These are phyloP conservation scores for Catharus minimus DNA, from an alignment of 2,113 vertebrate species.

Conservation along the genomic window DNA sequence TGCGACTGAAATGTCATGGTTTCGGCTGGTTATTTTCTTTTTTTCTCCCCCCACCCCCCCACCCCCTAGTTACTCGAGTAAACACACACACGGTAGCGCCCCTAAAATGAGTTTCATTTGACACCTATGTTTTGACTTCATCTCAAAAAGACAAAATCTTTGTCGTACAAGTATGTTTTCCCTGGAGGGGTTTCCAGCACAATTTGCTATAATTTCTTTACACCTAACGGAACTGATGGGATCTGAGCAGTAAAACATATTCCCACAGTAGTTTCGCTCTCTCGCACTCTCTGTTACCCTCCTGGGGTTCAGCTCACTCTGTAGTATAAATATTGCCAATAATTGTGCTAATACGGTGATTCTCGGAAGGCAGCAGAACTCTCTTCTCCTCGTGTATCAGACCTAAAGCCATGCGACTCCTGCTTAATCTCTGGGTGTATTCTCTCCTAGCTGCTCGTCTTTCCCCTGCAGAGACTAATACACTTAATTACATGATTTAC, in stretches of 20 bases:
- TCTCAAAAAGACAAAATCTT: constrained; percentile 68
- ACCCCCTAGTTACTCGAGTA: background rate
- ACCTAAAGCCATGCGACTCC: background rate
- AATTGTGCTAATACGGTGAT: background rate
- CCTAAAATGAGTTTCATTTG: background rate
- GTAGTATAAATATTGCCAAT: constrained; percentile 37
- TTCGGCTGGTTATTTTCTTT: background rate
- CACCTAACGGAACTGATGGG: constrained; percentile 44
- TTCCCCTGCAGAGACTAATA: constrained; percentile 11
- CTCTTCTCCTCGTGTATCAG: background rate
- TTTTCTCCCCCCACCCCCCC: accelerated
- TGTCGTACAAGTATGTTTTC: constrained; percentile 39
- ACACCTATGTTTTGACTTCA: constrained; percentile 62
- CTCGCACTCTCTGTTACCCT: constrained; percentile 18
- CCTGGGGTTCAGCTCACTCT: constrained; percentile 23
- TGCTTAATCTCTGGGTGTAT: background rate
- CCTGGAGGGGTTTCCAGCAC: constrained; percentile 58
- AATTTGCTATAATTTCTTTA: constrained; percentile 58
- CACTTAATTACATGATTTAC: constrained; percentile 6
- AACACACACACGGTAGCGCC: background rate
- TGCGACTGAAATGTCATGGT: background rate
- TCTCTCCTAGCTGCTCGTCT: background rate
- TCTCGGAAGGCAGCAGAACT: background rate
- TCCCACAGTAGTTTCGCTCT: constrained; percentile 21
- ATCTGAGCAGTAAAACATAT: background rate